Evolutionary conservation across 2,113 vertebrate genomes (phyloP).

Genomic region (Odocoileus virginianus): DNA sequence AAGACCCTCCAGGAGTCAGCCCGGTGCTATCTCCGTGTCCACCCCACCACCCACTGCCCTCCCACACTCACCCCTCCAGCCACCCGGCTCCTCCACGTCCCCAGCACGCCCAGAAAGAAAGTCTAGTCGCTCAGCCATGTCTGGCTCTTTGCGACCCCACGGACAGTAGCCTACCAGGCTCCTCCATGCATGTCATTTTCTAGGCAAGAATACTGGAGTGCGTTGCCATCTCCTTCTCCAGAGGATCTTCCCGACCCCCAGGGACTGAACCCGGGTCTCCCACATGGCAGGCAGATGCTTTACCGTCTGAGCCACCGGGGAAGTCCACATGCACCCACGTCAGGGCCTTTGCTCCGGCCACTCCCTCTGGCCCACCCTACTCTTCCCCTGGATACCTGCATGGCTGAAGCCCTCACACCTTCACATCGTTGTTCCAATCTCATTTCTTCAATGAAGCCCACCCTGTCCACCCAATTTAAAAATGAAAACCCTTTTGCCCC

Average conservation of each 20-base stretch:
- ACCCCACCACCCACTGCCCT: rapidly evolving
- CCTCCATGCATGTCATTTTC: not conserved
- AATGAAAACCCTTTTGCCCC: not conserved
- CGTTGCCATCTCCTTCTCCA: not conserved
- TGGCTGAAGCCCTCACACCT: not conserved
- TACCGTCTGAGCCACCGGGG: not conserved
- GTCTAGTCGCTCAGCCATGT: rapidly evolving
- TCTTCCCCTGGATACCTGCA: not conserved
- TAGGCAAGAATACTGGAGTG: not conserved
- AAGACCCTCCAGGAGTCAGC: not conserved
- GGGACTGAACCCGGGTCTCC: rapidly evolving
- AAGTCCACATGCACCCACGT: not conserved
- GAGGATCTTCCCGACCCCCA: not conserved
- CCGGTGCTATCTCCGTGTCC: not conserved
- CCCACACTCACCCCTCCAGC: not conserved
- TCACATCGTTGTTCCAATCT: not conserved
- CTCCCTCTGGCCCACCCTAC: too few relatives aligned
- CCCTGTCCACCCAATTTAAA: not conserved
- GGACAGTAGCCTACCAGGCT: not conserved
- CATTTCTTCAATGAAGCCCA: not conserved
- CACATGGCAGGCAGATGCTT: not conserved
- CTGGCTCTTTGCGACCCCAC: rapidly evolving
- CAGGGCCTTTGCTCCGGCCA: not conserved
- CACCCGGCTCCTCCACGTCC: not conserved
- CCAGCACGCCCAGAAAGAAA: not conserved